Percentiles rank a stretch among this genome's conserved stretches.
Conservation (phyloP, 1,140 invertebrate genomes). For the Drosophila orena region DNA sequence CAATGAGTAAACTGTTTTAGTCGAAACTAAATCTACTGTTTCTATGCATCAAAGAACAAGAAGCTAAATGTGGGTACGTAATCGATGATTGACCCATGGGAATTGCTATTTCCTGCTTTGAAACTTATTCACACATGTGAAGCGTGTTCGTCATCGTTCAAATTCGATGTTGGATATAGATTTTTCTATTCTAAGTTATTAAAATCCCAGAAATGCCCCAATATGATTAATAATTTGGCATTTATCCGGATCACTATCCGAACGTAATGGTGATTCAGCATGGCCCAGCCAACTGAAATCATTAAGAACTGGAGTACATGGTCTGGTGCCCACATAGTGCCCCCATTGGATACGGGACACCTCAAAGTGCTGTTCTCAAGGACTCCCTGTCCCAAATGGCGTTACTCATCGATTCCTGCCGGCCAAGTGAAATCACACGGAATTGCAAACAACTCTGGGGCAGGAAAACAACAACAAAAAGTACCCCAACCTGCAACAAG, state of each 20-base stretch:
- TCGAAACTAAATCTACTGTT: no score
- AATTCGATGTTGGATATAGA: no score
- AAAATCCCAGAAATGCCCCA: not conserved
- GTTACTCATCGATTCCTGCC: slow-evolving; percentile 55
- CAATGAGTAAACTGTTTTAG: not conserved
- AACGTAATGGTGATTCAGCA: not conserved
- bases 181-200: not conserved
- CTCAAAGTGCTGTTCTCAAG: slow-evolving; percentile 3
- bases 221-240: not conserved
- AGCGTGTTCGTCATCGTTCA: no score
- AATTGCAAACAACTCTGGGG: slow-evolving; percentile 55
- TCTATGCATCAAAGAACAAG: no score
- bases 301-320: slow-evolving; percentile 49
- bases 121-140: not conserved
- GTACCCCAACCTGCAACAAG: slow-evolving; percentile 26
- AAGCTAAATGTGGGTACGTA: no score
- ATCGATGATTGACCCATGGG: no score
- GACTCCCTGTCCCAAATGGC: not conserved
- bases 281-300: slow-evolving; percentile 2
- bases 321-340: not conserved
- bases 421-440: slow-evolving; percentile 63
- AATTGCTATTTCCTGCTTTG: not conserved
- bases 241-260: not conserved
- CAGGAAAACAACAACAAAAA: slow-evolving; percentile 5
- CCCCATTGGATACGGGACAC: not conserved